These are phyloP conservation scores for Onychomys leucogaster DNA, from an alignment of 2,797 vertebrate species.

Conservation along the genomic window DNA sequence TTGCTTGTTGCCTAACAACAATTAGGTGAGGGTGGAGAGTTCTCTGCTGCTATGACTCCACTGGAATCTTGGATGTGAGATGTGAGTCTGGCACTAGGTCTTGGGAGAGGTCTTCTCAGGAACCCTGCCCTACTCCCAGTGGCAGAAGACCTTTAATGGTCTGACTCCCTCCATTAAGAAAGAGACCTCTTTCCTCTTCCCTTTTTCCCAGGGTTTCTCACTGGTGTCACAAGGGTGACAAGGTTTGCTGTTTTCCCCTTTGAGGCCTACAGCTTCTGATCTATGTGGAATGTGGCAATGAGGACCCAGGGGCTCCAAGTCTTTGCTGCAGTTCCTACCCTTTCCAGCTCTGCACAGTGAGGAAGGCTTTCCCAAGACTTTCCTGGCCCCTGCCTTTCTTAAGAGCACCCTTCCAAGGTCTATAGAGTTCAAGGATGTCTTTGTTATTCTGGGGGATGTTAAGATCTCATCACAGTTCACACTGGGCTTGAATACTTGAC, in stretches of 20 bases:
- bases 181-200: not conserved
- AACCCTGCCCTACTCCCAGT: not conserved
- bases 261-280: not conserved
- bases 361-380: not conserved
- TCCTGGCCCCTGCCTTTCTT: not conserved
- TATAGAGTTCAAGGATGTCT: not conserved
- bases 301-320: not conserved
- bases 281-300: fast-evolving
- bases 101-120: not conserved
- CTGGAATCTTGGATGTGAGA: not conserved
- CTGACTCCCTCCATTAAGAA: too few species aligned
- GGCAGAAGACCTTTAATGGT: not conserved
- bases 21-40: not conserved
- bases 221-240: not conserved
- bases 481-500: not conserved
- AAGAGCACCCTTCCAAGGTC: not conserved
- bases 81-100: not conserved
- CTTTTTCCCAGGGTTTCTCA: not conserved
- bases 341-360: not conserved
- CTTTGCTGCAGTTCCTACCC: too few species aligned
- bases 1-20: not conserved
- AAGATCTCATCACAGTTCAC: not conserved
- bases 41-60: not conserved
- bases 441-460: not conserved
- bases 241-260: too few species aligned